Conservation (phyloP, 2,888 invertebrate species). For the Brachyptera risi region DNA sequence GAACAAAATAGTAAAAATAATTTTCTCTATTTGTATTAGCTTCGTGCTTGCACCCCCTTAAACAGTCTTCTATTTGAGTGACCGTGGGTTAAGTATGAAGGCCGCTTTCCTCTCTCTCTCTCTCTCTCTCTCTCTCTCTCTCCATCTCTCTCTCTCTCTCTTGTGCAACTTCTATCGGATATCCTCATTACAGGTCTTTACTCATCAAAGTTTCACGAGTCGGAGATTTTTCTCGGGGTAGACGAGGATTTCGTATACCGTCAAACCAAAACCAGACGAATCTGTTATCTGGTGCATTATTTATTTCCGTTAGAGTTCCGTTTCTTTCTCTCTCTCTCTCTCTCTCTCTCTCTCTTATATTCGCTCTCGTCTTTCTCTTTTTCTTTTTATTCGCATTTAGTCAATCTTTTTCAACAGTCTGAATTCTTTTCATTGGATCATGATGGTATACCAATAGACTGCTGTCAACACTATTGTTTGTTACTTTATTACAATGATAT, state of each 20-base stretch:
- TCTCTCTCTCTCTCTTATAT: background rate
- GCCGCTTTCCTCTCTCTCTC: constrained; percentile 22
- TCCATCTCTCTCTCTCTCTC: constrained; percentile 29
- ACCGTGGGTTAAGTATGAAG: constrained; percentile 17
- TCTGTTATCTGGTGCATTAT: constrained; percentile 34
- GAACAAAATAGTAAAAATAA: no score
- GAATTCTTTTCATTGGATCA: no score
- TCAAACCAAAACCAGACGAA: constrained; percentile 34
- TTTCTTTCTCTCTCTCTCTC: constrained; percentile 19
- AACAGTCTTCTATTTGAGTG: constrained; percentile 11
- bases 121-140: constrained; percentile 32
- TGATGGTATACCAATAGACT: no score
- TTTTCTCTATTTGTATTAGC: background rate
- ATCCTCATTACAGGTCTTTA: constrained; percentile 45
- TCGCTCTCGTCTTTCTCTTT: constrained; percentile 8
- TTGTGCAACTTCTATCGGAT: constrained; percentile 45
- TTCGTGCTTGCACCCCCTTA: background rate
- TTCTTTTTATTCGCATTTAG: background rate
- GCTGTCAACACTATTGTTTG: no score
- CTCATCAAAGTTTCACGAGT: constrained; percentile 42
- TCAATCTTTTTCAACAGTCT: no score
- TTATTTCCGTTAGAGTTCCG: constrained; percentile 29
- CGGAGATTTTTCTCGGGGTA: constrained; percentile 31
- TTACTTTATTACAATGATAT: no score
- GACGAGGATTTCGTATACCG: constrained; percentile 30